Conservation (phyloP, 2,888 invertebrate species). For the Drosophila nr. medialis region DNA sequence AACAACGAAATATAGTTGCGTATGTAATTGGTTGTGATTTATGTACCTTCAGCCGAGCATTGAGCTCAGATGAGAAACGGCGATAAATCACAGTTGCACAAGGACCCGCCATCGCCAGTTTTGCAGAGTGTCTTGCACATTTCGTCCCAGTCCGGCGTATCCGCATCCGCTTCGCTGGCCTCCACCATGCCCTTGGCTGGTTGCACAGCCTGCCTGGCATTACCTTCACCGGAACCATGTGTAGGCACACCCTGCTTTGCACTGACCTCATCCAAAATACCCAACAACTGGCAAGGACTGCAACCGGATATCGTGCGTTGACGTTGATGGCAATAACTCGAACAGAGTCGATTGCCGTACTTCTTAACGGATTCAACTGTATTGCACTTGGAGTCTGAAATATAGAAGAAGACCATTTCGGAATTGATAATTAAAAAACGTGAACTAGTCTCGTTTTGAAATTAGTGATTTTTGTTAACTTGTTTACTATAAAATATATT, state of each 20-base stretch:
- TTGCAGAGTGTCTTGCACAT: constrained; percentile 89
- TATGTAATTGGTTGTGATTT: constrained; percentile 62
- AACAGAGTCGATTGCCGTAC: constrained; percentile 68
- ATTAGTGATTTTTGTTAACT: background rate
- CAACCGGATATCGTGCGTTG: constrained; percentile 78
- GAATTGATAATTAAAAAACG: background rate
- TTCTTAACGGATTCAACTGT: constrained; percentile 20
- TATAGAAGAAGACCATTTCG: background rate
- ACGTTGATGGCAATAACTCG: constrained; percentile 76
- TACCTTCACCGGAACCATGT: constrained; percentile 47
- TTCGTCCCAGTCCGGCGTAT: constrained; percentile 86
- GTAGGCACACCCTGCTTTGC: constrained; percentile 47
- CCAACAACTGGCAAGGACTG: constrained; percentile 73
- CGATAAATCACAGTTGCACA: constrained; percentile 90
- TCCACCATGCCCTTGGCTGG: background rate
- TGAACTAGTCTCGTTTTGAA: background rate
- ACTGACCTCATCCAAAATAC: constrained; percentile 54
- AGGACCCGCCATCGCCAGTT: constrained; percentile 90
- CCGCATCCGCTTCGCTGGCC: constrained; percentile 18
- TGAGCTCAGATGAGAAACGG: constrained; percentile 85
- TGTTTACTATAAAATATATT: background rate
- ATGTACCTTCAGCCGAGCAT: constrained; percentile 53
- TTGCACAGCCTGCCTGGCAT: background rate
- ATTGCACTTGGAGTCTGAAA: constrained; percentile 25
- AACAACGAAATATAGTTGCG: constrained; percentile 59